Percentiles rank a stretch among this genome's conserved stretches.
phyloP scores from a whole-genome alignment of 2,113 vertebrate species.

The Esox niger region DNA sequence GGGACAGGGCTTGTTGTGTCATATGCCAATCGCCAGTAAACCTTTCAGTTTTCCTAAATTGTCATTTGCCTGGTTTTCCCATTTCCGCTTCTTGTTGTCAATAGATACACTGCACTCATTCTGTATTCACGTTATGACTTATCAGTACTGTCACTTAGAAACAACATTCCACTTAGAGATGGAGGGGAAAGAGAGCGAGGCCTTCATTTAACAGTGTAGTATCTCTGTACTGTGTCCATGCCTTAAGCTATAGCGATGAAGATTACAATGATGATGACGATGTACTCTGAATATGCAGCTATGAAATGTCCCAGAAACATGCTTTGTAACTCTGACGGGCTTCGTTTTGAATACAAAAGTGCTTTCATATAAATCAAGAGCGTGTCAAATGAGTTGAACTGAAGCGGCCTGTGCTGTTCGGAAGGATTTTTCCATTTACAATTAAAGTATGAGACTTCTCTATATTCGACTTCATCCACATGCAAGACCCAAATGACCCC shows the following conservation, averaged over 20 bases:
- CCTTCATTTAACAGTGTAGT: neutral
- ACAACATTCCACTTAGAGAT: conserved; percentile 1
- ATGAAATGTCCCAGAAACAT: conserved; percentile 25
- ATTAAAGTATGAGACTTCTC: no score
- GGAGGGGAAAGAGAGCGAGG: neutral
- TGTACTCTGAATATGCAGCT: neutral
- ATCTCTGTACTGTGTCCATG: conserved; percentile 17
- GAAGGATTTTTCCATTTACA: no score
- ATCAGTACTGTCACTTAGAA: neutral
- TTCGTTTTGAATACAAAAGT: conserved; percentile 29
- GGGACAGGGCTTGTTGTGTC: no score
- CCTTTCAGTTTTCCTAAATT: neutral
- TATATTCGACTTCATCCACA: no score
- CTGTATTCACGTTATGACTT: no score
- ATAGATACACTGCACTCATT: neutral
- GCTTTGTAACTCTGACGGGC: conserved; percentile 23
- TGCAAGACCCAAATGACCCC: no score
- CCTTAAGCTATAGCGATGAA: conserved; percentile 16
- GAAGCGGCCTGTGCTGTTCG: no score
- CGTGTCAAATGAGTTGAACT: no score
- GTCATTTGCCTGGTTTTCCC: neutral
- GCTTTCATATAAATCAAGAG: conserved; percentile 23
- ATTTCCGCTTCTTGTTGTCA: neutral
- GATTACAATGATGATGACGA: conserved; percentile 6
- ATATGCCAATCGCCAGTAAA: neutral